These are phyloP conservation scores for Motacilla tschutschensis DNA, from an alignment of 2,113 vertebrate genomes.

Conservation along the genomic window DNA sequence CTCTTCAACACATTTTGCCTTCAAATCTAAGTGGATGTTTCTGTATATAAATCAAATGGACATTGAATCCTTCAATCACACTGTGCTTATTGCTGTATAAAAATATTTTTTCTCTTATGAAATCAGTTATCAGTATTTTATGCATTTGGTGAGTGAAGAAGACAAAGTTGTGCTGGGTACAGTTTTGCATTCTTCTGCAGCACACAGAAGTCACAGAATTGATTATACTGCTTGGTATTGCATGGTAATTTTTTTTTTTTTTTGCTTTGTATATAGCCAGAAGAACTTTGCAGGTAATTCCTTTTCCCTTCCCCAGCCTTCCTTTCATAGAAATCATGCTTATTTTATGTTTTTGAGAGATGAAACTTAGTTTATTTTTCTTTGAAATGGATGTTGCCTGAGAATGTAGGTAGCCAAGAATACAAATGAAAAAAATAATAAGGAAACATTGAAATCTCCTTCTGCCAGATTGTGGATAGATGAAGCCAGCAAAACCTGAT, in stretches of 20 bases:
- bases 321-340: background rate
- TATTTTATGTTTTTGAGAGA: background rate
- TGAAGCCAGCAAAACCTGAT: background rate
- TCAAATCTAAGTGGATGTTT: background rate
- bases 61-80: background rate
- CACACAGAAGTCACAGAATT: background rate
- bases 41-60: background rate
- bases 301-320: background rate
- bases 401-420: background rate
- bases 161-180: background rate
- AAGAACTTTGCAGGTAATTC: slow-evolving; percentile 2
- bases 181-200: slow-evolving; percentile 6
- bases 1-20: background rate
- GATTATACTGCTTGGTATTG: background rate
- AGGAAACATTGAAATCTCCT: background rate
- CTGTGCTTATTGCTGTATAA: background rate
- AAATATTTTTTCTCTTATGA: background rate
- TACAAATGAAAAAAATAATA: background rate
- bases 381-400: background rate
- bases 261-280: slow-evolving; percentile 23
- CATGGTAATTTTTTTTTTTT: background rate
- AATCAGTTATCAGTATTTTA: background rate
- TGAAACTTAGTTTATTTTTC: background rate
- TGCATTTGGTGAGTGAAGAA: background rate
- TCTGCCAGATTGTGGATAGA: background rate